Evolutionary conservation across 2,797 vertebrate species (phyloP).

Genomic region (Chlorospingus semifuscus): DNA sequence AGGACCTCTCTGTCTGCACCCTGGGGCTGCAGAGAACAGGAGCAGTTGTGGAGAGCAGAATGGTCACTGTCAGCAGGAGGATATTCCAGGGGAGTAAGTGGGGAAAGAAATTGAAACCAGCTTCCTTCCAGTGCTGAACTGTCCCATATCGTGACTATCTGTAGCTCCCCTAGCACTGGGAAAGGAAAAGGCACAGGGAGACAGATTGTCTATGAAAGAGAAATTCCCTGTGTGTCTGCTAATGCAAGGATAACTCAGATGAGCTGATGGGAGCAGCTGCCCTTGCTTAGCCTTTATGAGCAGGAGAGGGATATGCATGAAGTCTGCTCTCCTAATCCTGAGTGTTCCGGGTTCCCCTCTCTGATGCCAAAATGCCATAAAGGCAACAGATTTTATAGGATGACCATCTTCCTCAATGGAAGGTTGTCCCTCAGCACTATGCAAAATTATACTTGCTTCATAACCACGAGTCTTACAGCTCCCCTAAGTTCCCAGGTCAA

Average conservation of each 20-base stretch:
- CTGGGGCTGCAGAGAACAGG: neutral
- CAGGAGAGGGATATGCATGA: neutral
- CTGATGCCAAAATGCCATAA: neutral
- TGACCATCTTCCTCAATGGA: constrained; percentile 17
- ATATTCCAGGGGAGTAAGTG: neutral
- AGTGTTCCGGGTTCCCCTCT: neutral
- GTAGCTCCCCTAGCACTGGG: neutral
- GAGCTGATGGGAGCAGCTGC: neutral
- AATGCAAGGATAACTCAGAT: neutral
- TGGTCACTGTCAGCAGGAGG: neutral
- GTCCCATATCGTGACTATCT: neutral
- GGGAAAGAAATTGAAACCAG: neutral
- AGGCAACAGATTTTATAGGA: neutral
- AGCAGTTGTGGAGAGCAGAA: neutral
- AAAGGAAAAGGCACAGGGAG: neutral
- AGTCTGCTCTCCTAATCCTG: neutral
- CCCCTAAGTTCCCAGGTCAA: neutral
- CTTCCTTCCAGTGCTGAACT: neutral
- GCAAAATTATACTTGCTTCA: neutral
- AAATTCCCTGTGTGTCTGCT: neutral
- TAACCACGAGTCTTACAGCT: neutral
- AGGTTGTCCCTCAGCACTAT: neutral
- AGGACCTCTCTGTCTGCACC: neutral
- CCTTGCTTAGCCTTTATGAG: neutral
- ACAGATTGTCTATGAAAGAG: neutral